Evolutionary conservation across 2,113 vertebrate genomes (phyloP).

Genomic region (Cynopterus brachyotis): DNA sequence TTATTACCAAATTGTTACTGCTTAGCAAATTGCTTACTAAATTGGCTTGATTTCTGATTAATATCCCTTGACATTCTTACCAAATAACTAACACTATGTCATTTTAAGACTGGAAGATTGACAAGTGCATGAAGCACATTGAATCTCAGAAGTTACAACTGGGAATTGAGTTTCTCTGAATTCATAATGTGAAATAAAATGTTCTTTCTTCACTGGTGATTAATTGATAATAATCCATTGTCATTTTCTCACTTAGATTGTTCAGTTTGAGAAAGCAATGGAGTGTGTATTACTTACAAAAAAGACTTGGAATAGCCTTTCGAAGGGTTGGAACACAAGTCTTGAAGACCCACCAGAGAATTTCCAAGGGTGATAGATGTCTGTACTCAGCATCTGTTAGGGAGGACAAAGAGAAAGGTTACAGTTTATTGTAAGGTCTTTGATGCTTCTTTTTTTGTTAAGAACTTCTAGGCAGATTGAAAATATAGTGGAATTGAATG

Average conservation of each 20-base stretch:
- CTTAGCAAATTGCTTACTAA: background rate
- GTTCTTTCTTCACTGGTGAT: constrained; percentile 16
- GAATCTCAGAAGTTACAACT: background rate
- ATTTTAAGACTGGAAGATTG: constrained; percentile 26
- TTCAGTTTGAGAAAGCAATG: constrained; percentile 37
- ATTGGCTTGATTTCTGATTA: background rate
- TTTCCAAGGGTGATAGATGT: background rate
- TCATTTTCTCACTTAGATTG: constrained; percentile 29
- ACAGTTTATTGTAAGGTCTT: background rate
- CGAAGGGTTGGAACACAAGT: constrained; percentile 37
- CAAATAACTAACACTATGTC: background rate
- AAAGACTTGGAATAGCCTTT: constrained; percentile 40
- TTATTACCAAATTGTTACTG: background rate
- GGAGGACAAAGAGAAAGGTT: background rate
- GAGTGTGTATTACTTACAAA: background rate
- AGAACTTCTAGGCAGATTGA: background rate
- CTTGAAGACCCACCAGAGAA: background rate
- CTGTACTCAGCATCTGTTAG: background rate
- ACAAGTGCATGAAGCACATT: background rate
- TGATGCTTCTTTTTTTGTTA: background rate
- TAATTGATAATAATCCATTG: constrained; percentile 44
- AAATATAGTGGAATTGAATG: accelerated
- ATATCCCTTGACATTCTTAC: background rate
- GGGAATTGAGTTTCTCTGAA: constrained; percentile 29
- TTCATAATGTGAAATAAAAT: constrained; percentile 35